A percentile compares a stretch with the other conserved stretches of the same genome.
These are phyloP conservation scores for Tigriopus californicus DNA, from an alignment of 2,888 invertebrate species.

Conservation along the genomic window DNA sequence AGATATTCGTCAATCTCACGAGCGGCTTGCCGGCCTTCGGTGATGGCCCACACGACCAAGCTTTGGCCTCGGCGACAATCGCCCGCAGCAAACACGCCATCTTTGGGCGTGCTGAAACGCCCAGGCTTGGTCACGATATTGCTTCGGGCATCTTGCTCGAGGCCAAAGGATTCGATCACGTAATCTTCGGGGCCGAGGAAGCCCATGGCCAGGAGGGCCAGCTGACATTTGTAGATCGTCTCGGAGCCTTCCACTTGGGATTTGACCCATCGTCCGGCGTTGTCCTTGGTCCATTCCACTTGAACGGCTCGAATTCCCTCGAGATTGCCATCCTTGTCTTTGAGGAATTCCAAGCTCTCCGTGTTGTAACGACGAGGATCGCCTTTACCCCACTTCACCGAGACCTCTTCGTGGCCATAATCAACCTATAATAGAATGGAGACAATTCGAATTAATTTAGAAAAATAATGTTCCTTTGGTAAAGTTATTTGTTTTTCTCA, in stretches of 20 bases:
- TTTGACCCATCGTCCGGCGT: slow-evolving; percentile 80
- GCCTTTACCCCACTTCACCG: slow-evolving; percentile 56
- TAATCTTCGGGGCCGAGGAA: slow-evolving; percentile 82
- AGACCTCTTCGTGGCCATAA: slow-evolving; percentile 94
- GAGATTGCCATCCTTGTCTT: slow-evolving; percentile 67
- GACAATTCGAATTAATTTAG: too few relatives aligned
- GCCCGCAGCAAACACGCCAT: slow-evolving; percentile 84
- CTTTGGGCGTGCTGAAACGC: slow-evolving; percentile 55
- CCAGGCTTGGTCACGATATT: slow-evolving; percentile 65
- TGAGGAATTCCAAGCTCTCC: slow-evolving; percentile 65
- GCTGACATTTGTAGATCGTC: slow-evolving; percentile 60
- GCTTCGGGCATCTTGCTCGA: slow-evolving; percentile 73
- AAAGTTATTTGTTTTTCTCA: background rate
- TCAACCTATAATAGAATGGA: slow-evolving; percentile 41
- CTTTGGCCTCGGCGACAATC: slow-evolving; percentile 98
- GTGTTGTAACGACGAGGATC: slow-evolving; percentile 88
- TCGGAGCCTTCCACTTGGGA: slow-evolving; percentile 59
- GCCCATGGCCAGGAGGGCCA: slow-evolving; percentile 94
- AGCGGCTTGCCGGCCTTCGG: slow-evolving; percentile 95
- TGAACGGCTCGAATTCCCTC: slow-evolving; percentile 70
- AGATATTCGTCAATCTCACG: slow-evolving; percentile 74
- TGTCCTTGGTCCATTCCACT: slow-evolving; percentile 84
- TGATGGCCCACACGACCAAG: slow-evolving; percentile 93
- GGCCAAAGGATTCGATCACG: slow-evolving; percentile 53
- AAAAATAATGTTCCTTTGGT: background rate